Base-by-base conservation (phyloP, 1,140 invertebrate species). In the Bombus picipes region DNA sequence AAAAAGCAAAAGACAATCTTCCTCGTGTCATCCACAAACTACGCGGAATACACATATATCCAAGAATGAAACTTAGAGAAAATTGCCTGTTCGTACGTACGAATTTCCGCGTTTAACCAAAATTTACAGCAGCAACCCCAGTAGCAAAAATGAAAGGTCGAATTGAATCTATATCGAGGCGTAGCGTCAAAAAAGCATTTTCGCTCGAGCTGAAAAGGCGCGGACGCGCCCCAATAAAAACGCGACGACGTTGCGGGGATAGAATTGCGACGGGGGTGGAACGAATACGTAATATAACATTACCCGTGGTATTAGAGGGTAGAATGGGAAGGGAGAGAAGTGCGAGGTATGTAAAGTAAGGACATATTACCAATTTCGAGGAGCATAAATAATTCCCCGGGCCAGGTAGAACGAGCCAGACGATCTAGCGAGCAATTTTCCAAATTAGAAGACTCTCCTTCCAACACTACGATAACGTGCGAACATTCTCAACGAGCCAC, bases 291-390 rank as follows among this genome's bases (percentile, higher is more conserved):
- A 85, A 85, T 85, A 80, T 85, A 80, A 85, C 78, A 79, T 85
- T 85, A 85, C 83, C 66, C 59, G 15, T 22, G 43, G 68, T 80
- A 85, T 85, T 85, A 80, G 83, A 62, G 68, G 57, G 28, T n/a
- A 39, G 39, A 10, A 3, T 59, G 28, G 25, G 47, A 6, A 53
- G 53, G 39, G 1, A 10, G 47, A 53, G 8, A 25, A n/a, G 57
- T 13, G 22, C 32, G 32, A 43, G 28, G 68, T 85, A 85, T 85
- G 83, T 80, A 85, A 80, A 85, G 83, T 80, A 80, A 85, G 83
- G 68, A 85, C 83, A 80, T 85, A 85, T 85, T 80, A 85, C 83
- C 83, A 85, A 85, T 85, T 85, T 85, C 77, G 83, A 85, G 83
- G 83, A 62, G 78, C 83, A 85, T 85, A 85, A 85, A 85, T 85